Evolutionary conservation across 2,888 invertebrate species (phyloP).

Genomic region (Parnassius apollo): DNA sequence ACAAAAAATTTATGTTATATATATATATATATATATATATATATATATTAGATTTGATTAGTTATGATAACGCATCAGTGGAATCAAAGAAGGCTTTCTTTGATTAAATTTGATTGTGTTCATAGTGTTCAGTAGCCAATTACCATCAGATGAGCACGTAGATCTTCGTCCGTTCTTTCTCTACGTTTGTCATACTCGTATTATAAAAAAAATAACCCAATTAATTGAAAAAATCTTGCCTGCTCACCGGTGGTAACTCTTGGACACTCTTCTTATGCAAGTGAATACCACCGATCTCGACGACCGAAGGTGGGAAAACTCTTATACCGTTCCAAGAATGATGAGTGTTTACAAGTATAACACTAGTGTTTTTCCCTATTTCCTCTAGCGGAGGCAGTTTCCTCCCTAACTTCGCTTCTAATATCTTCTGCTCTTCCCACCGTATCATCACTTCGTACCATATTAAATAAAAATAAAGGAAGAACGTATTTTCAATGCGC

Average conservation of each 20-base stretch:
- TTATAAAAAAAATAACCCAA: too few species aligned
- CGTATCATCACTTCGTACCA: conserved; percentile 45
- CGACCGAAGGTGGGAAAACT: conserved; percentile 63
- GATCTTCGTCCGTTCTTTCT: too few species aligned
- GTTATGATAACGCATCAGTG: too few species aligned
- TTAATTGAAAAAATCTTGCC: too few species aligned
- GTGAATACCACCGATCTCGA: conserved; percentile 79
- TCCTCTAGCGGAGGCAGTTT: conserved; percentile 54
- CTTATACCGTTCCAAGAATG: conserved; percentile 60
- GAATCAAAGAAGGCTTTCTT: too few species aligned
- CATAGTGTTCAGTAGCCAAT: too few species aligned
- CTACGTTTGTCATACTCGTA: too few species aligned
- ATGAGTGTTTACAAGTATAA: conserved; percentile 72
- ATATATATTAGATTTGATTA: too few species aligned
- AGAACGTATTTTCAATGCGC: conserved; percentile 64
- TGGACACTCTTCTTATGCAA: conserved; percentile 46
- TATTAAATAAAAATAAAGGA: conserved; percentile 37
- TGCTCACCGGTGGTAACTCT: conserved; percentile 43
- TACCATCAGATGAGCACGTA: too few species aligned
- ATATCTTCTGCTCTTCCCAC: conserved; percentile 45
- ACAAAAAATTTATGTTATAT: too few species aligned
- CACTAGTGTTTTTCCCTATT: conserved; percentile 63
- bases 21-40: too few species aligned
- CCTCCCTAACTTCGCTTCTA: conserved; percentile 52
- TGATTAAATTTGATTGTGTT: too few species aligned